phyloP scores from a whole-genome alignment of 2,113 vertebrate genomes.

The Pterocles gutturalis region DNA sequence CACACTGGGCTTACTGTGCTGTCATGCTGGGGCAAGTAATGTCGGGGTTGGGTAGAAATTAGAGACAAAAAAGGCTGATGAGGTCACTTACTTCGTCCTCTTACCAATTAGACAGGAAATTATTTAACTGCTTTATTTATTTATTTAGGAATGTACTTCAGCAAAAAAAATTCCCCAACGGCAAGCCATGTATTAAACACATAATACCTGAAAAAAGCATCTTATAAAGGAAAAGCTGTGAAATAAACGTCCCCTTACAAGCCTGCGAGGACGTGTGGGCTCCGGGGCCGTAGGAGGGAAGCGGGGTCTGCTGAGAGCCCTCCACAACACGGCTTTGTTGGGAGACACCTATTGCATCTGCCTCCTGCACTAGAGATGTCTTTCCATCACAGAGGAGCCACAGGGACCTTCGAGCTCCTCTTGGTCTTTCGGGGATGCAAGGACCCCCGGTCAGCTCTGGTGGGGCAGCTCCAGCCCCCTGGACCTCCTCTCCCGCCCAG shows the following conservation, averaged over 20 bases:
- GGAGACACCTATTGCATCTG: background rate
- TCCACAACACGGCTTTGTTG: background rate
- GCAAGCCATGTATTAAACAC: background rate
- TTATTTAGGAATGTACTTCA: slow-evolving; percentile 62
- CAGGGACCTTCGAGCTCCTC: fast-evolving
- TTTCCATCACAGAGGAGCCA: background rate
- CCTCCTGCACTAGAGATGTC: background rate
- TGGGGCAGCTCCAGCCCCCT: background rate
- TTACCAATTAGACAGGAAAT: slow-evolving; percentile 64
- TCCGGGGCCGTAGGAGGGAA: fast-evolving
- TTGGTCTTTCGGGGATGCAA: background rate
- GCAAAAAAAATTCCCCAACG: slow-evolving; percentile 24
- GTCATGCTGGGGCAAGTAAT: background rate
- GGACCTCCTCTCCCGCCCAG: fast-evolving
- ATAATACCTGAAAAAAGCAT: background rate
- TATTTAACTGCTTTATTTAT: slow-evolving; percentile 70
- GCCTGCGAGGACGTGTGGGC: background rate
- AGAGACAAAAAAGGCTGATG: slow-evolving; percentile 39
- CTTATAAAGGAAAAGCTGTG: background rate
- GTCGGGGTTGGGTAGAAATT: slow-evolving; percentile 10
- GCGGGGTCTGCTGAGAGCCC: background rate
- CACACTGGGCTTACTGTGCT: background rate
- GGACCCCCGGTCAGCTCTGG: no score
- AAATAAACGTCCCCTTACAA: background rate
- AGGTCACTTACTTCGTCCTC: slow-evolving; percentile 54